Percentiles rank a stretch among this genome's conserved stretches.
phyloP scores from a whole-genome alignment of 2,888 invertebrate genomes.

The Ryuthela nishihirai region DNA sequence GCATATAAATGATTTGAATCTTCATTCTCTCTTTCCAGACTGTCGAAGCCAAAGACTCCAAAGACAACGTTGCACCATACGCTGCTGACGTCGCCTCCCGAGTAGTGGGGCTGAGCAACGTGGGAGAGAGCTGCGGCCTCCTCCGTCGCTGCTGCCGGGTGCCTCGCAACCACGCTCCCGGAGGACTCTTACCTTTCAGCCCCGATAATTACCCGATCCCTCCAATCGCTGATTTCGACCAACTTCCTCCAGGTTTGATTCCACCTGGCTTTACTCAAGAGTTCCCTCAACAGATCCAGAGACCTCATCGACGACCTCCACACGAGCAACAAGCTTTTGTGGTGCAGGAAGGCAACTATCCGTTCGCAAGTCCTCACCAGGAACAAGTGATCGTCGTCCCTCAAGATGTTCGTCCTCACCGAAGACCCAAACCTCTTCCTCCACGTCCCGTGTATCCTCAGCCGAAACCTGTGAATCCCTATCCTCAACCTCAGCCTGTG shows the following conservation, averaged over 20 bases:
- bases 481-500: conserved; percentile 15
- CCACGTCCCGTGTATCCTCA: conserved; percentile 40
- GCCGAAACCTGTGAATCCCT: conserved; percentile 5
- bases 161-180: conserved; percentile 6
- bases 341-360: neutral
- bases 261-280: conserved; percentile 14
- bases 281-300: neutral
- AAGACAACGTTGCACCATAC: conserved; percentile 36
- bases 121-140: conserved; percentile 40
- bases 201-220: conserved; percentile 34
- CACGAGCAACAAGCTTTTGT: conserved; percentile 2
- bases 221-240: conserved; percentile 5
- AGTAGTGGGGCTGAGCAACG: conserved; percentile 39
- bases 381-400: conserved; percentile 29
- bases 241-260: conserved; percentile 11
- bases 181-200: conserved; percentile 29
- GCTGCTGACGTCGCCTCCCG: conserved; percentile 42
- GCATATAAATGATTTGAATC: no score
- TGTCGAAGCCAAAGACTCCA: neutral
- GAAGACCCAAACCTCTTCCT: conserved; percentile 20
- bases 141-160: conserved; percentile 41
- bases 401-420: conserved; percentile 13
- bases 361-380: conserved; percentile 20
- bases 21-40: no score
- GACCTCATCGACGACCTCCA: conserved; percentile 11